Percentiles rank a stretch among this genome's conserved stretches.
Conservation (phyloP, 2,888 invertebrate species). For the Hyles lineata region DNA sequence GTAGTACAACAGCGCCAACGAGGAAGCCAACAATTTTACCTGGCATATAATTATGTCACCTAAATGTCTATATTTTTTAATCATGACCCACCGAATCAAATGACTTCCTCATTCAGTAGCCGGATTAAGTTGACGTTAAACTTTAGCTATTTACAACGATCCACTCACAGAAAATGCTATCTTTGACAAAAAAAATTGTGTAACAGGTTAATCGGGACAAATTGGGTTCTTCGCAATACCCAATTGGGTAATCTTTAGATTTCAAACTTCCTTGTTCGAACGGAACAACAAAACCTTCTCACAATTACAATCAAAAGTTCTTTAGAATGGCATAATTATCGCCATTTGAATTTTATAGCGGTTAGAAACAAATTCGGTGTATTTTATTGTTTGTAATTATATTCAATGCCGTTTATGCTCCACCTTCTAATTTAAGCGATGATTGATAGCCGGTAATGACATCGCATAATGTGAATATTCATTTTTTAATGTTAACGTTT, state of each 20-base stretch:
- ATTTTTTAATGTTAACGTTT: background rate
- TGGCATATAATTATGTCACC: background rate
- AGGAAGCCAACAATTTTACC: too few species aligned
- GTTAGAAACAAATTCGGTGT: background rate
- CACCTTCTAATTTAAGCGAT: conserved; percentile 13
- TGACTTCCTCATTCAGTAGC: background rate
- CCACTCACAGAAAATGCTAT: background rate
- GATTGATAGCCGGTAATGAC: background rate
- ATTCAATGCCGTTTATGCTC: background rate
- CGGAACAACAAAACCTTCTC: background rate
- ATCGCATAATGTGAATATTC: too few species aligned
- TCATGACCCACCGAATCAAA: background rate
- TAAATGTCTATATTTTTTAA: background rate
- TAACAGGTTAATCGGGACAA: background rate
- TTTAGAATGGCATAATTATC: background rate
- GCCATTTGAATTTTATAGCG: background rate
- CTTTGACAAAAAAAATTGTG: background rate
- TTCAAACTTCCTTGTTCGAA: background rate
- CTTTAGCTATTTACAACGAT: background rate
- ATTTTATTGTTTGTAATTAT: conserved; percentile 10
- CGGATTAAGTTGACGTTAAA: background rate
- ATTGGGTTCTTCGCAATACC: background rate
- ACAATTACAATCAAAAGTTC: background rate
- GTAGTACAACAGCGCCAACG: too few species aligned
- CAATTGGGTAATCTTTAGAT: background rate